Conservation (phyloP, 2,797 vertebrate species). For the Rhodeus uyekii region DNA sequence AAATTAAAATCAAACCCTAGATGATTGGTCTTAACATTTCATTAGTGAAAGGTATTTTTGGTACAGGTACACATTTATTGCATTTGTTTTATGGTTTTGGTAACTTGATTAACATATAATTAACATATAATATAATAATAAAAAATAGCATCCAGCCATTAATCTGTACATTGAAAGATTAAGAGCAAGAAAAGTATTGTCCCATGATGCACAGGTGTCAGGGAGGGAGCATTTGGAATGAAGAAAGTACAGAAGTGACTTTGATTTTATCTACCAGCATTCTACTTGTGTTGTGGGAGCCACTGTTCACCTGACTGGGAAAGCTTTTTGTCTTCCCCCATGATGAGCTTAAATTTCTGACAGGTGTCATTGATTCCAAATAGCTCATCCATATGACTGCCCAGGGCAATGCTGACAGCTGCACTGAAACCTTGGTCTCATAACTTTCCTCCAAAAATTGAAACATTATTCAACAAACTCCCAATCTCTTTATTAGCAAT, state of each 20-base stretch:
- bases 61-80: too few relatives aligned
- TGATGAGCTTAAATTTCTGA: slow-evolving; percentile 40
- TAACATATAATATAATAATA: too few relatives aligned
- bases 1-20: too few relatives aligned
- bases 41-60: too few relatives aligned
- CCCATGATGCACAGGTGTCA: not conserved
- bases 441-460: slow-evolving; percentile 13
- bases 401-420: slow-evolving; percentile 29
- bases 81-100: too few relatives aligned
- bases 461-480: slow-evolving; percentile 17
- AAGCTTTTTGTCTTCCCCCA: slow-evolving; percentile 23
- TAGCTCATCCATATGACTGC: slow-evolving; percentile 26
- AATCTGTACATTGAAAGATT: too few relatives aligned
- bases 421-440: slow-evolving; percentile 12
- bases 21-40: too few relatives aligned
- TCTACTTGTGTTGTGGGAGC: slow-evolving; percentile 14
- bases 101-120: too few relatives aligned
- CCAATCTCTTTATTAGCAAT: not conserved
- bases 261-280: slow-evolving; percentile 32
- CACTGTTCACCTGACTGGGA: slow-evolving; percentile 29
- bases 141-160: too few relatives aligned
- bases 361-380: slow-evolving; percentile 38
- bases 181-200: too few relatives aligned
- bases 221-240: not conserved
- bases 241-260: slow-evolving; percentile 1